Percentiles rank a stretch among this genome's conserved stretches.
phyloP scores from a whole-genome alignment of 2,888 invertebrate species.

The Aporophyla nigra region DNA sequence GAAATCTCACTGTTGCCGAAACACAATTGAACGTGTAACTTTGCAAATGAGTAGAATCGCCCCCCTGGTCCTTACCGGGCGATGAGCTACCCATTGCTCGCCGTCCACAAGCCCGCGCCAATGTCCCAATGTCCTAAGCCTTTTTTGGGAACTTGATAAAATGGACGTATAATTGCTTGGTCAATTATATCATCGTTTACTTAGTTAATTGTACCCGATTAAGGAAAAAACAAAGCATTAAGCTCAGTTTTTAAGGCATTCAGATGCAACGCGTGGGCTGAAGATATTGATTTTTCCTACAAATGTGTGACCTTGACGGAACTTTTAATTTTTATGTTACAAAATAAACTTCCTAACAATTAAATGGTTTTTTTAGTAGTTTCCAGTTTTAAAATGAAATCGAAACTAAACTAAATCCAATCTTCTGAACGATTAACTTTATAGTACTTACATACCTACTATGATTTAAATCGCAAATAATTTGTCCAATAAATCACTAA shows the following conservation, averaged over 20 bases:
- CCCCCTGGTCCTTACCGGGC: no score
- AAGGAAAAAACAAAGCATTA: constrained; percentile 30
- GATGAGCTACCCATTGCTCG: no score
- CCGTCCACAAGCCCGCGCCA: no score
- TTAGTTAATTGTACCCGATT: constrained; percentile 37
- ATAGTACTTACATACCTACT: not conserved
- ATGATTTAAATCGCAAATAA: not conserved
- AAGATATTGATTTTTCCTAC: constrained; percentile 7
- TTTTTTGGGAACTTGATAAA: constrained; percentile 29
- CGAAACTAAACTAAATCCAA: constrained; percentile 8
- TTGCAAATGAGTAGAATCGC: no score
- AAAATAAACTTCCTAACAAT: constrained; percentile 17
- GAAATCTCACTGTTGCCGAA: no score
- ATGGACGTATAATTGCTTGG: constrained; percentile 40
- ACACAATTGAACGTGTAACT: no score
- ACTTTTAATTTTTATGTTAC: constrained; percentile 22
- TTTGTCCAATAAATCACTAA: constrained; percentile 6
- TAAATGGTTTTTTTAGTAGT: not conserved
- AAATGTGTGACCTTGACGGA: constrained; percentile 35
- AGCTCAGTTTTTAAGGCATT: constrained; percentile 29
- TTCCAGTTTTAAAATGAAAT: not conserved
- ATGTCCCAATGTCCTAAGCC: constrained; percentile 25
- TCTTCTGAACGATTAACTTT: constrained; percentile 20
- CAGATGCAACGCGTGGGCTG: constrained; percentile 51
- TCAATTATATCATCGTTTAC: constrained; percentile 26